A percentile compares a stretch with the other conserved stretches of the same genome.
Evolutionary conservation across 2,113 vertebrate genomes (phyloP).

Genomic region (Paradoxurus hermaphroditus): DNA sequence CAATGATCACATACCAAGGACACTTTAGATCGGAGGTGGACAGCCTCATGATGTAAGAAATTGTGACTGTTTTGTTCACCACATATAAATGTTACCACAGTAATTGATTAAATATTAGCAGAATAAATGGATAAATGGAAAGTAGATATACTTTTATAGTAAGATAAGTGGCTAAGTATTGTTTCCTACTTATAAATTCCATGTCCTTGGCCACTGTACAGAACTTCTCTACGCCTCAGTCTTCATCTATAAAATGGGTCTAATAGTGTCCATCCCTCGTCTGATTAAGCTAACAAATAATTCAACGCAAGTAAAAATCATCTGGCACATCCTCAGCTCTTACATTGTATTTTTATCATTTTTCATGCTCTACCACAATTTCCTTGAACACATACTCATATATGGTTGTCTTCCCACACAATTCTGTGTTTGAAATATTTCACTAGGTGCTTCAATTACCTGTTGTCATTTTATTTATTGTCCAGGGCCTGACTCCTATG

Average conservation of each 20-base stretch:
- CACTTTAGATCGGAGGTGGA: background rate
- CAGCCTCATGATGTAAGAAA: rapidly evolving
- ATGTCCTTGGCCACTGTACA: background rate
- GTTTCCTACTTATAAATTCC: background rate
- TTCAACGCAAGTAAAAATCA: background rate
- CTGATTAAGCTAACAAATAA: background rate
- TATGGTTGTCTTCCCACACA: background rate
- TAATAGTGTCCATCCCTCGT: background rate
- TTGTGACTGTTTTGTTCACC: background rate
- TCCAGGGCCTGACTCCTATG: background rate
- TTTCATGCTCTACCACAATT: background rate
- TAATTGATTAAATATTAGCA: background rate
- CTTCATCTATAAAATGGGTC: background rate
- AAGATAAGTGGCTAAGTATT: background rate
- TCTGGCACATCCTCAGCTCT: background rate
- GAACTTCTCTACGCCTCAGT: background rate
- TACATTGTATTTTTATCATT: background rate
- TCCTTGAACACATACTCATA: background rate
- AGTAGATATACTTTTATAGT: background rate
- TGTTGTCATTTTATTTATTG: background rate
- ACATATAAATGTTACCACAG: background rate
- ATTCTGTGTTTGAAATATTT: background rate
- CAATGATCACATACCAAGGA: background rate
- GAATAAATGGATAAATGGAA: background rate
- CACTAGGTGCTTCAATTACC: background rate